Percentiles rank a stretch among this genome's conserved stretches.
Conservation (phyloP, 2,113 vertebrate species). For the Vulpes vulpes region DNA sequence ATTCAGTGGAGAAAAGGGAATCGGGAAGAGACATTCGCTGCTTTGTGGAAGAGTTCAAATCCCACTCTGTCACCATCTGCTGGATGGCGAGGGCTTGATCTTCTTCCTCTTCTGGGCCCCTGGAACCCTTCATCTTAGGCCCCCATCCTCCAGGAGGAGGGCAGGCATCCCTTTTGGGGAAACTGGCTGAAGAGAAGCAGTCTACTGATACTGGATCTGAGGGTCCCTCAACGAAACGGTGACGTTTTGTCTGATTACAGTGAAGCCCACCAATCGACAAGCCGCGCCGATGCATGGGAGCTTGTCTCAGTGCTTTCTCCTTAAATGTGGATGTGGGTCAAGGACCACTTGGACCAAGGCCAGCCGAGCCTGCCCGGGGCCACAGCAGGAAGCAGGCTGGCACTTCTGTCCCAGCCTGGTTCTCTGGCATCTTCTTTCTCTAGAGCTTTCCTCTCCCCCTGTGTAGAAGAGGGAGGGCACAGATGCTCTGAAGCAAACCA, state of each 20-base stretch:
- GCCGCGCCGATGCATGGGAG: neutral
- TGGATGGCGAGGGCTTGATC: neutral
- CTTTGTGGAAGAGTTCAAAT: neutral
- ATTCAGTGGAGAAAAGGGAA: neutral
- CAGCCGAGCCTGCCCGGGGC: neutral
- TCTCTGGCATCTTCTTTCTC: neutral
- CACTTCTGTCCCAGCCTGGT: too few species aligned
- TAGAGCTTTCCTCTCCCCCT: neutral
- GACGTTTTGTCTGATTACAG: neutral
- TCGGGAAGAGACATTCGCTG: neutral
- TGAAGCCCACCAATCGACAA: neutral
- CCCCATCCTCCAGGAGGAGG: neutral
- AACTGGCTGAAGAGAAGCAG: neutral
- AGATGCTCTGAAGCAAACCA: neutral
- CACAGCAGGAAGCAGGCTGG: neutral
- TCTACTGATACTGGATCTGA: neutral
- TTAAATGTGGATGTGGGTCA: neutral
- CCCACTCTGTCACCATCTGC: neutral
- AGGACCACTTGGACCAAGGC: neutral
- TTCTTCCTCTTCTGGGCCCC: neutral
- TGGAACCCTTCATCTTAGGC: neutral
- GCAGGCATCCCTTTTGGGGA: neutral
- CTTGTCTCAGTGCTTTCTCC: neutral
- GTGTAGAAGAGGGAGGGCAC: neutral
- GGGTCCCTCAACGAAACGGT: neutral